Evolutionary conservation across 2,888 invertebrate species (phyloP), one percentile per base, ranked within the genome.

Genomic region (Protophormia terraenovae): DNA sequence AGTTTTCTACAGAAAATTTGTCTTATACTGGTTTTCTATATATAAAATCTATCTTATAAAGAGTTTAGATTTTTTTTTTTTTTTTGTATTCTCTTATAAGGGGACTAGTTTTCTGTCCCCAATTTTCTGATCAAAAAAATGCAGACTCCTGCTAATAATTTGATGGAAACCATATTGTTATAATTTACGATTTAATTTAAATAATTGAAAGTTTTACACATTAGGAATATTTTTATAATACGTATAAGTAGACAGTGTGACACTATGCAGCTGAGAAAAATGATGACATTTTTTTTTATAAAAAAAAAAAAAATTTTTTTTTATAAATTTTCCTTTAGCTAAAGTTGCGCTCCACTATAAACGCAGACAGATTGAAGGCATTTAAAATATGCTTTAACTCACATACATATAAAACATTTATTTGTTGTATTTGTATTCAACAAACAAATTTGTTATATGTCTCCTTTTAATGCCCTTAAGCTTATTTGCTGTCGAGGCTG

Each of bases 201-300:
- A 91, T 91, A 91, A 91, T 90, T 91, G 89, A 91, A 91, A 90
- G 90, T 90, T 91, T 89, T 90, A 32, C 73, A 47, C 71, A 69
- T 14, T 41, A 69, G 79, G 79, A 58, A 55, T 38, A 32, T 50
- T 22, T 47, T 19, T 55, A 45, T 32, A 53, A 41, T 60, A 47
- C 3, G 38, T n/a, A n/a, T n/a, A n/a, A 19, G n/a, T 12, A 22
- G n/a, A 35, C 50, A 35, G 32, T 58, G 14, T 27, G 19, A n/a
- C n/a, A n/a, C n/a, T n/a, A n/a, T 47, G 58, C 75, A 55, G 53
- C 58, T 35, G 66, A 62, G 64, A 53, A 66, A 47, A 32, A 60
- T 60, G 35, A 71, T 62, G 78, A 69, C 60, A 79, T 58, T 58
- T 58, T 4, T 67, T 16, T 19, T 53, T 16, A 24, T 10, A 55